Evolutionary conservation across 2,113 vertebrate species (phyloP).

Genomic region (Arvicanthis niloticus): DNA sequence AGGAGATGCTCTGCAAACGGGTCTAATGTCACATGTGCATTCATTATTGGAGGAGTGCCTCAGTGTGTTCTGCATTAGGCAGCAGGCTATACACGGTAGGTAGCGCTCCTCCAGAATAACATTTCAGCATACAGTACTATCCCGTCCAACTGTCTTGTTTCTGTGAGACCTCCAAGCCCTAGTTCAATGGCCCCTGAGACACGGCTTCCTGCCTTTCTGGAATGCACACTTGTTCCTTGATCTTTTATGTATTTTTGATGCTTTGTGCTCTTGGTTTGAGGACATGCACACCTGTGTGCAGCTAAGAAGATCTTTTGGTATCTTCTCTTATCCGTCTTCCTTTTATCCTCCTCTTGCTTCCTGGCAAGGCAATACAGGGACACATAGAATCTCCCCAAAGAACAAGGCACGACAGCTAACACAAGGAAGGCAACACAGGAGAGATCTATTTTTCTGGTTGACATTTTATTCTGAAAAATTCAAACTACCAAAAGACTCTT

Average conservation of each 20-base stretch:
- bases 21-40: rapidly evolving
- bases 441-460: background rate
- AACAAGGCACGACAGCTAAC: rapidly evolving
- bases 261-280: background rate
- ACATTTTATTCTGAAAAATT: background rate
- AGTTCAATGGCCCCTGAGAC: background rate
- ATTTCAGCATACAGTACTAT: background rate
- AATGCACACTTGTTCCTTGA: background rate
- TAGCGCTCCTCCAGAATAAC: background rate
- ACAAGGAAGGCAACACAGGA: background rate
- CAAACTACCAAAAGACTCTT: background rate
- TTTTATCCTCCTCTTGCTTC: background rate
- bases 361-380: background rate
- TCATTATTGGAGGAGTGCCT: too few relatives aligned
- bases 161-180: background rate
- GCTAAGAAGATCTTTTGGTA: rapidly evolving
- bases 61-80: background rate
- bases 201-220: background rate
- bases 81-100: background rate
- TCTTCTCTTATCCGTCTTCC: background rate
- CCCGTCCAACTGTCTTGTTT: background rate
- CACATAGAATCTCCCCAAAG: rapidly evolving
- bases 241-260: background rate
- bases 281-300: background rate
- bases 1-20: background rate